A percentile compares a stretch with the other conserved stretches of the same genome.
phyloP scores from a whole-genome alignment of 1,140 invertebrate species.

The Neoseiulus cucumeris region DNA sequence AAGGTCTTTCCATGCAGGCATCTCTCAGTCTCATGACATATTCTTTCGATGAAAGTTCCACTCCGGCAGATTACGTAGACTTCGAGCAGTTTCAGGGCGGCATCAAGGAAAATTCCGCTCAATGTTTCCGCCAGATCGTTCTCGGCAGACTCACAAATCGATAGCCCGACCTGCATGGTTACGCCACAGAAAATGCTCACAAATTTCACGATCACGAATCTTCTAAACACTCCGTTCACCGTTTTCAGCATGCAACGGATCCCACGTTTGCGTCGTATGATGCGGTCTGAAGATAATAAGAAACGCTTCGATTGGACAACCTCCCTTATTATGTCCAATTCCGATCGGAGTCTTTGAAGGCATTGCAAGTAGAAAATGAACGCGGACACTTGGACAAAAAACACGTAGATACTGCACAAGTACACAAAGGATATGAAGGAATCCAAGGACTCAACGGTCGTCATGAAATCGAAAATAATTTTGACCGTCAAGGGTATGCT shows the following conservation, averaged over 20 bases:
- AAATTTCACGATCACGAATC: conserved; percentile 3
- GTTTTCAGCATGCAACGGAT: background rate
- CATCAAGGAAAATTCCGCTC: background rate
- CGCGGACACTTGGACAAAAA: background rate
- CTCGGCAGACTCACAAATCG: background rate
- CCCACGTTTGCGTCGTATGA: background rate
- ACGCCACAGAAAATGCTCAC: conserved; percentile 3
- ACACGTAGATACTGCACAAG: background rate
- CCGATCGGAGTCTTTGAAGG: background rate
- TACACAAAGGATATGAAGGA: background rate
- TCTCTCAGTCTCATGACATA: background rate
- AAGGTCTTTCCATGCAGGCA: background rate
- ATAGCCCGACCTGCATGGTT: background rate
- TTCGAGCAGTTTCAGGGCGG: background rate
- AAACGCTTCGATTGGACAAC: background rate
- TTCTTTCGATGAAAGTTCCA: background rate
- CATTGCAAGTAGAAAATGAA: background rate
- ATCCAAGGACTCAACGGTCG: background rate
- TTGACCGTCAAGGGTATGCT: background rate
- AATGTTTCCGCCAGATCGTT: background rate
- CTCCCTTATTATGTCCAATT: background rate
- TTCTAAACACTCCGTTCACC: background rate
- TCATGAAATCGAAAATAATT: background rate
- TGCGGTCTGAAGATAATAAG: background rate
- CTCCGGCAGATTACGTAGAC: background rate